Evolutionary conservation across 2,888 invertebrate species (phyloP).

Genomic region (Oligia latruncula): DNA sequence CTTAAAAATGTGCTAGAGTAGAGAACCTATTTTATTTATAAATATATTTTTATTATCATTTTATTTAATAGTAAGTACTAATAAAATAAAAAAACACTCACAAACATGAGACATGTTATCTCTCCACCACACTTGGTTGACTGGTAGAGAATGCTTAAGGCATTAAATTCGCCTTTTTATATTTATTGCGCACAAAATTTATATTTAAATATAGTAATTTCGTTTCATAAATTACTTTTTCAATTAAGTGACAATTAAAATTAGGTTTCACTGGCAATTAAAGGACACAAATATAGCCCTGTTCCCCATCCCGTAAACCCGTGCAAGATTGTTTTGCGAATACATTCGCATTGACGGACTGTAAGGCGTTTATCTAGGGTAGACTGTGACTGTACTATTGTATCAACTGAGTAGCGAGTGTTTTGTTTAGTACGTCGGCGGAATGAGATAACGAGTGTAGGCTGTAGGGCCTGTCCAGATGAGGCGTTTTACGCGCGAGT

Average conservation of each 20-base stretch:
- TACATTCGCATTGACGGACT: not conserved
- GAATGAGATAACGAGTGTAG: slow-evolving; percentile 29
- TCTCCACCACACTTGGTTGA: no score
- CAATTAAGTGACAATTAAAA: not conserved
- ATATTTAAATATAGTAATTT: no score
- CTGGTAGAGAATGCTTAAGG: no score
- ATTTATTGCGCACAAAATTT: not conserved
- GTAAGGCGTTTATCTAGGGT: not conserved
- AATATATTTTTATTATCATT: no score
- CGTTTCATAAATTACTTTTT: no score
- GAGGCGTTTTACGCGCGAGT: no score
- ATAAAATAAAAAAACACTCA: not conserved
- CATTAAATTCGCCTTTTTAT: not conserved
- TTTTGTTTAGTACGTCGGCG: slow-evolving; percentile 31
- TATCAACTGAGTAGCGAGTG: slow-evolving; percentile 34
- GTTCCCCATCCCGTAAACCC: not conserved
- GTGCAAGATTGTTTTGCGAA: not conserved
- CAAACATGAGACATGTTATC: not conserved
- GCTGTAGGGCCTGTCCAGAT: not conserved
- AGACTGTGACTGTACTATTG: slow-evolving; percentile 20
- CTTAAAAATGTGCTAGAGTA: not conserved
- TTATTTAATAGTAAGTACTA: no score
- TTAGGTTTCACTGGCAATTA: not conserved
- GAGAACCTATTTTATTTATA: no score
- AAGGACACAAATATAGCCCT: not conserved